Evolutionary conservation across 1,140 invertebrate species (phyloP).

Genomic region (Apis laboriosa): DNA sequence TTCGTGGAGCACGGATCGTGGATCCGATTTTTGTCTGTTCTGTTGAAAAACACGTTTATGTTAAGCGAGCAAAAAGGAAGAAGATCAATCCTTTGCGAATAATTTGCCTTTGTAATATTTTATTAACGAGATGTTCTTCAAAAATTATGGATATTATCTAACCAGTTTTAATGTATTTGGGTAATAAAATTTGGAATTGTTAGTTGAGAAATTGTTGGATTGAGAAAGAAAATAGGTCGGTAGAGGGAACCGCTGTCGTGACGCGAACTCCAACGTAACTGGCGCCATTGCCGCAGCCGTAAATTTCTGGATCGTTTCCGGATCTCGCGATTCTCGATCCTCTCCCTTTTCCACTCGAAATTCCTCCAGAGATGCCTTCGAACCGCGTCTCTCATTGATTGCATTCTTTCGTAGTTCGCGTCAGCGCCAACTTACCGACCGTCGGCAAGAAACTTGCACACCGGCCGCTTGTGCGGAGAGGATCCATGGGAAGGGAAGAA

Average conservation of each 20-base stretch:
- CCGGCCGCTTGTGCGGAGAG: background rate
- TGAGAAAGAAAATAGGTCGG: too few relatives aligned
- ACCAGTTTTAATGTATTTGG: too few relatives aligned
- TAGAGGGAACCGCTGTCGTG: slow-evolving; percentile 4
- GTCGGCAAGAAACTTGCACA: slow-evolving; percentile 48
- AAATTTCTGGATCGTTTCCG: slow-evolving; percentile 37
- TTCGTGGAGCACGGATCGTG: too few relatives aligned
- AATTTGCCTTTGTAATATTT: too few relatives aligned
- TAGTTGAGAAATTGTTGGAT: too few relatives aligned
- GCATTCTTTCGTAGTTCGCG: slow-evolving; percentile 58
- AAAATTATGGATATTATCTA: too few relatives aligned
- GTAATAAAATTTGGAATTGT: too few relatives aligned
- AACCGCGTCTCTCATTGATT: slow-evolving; percentile 57
- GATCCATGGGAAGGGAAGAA: background rate
- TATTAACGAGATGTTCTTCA: too few relatives aligned
- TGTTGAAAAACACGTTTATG: too few relatives aligned
- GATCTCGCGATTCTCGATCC: background rate
- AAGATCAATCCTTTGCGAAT: too few relatives aligned
- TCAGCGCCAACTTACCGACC: slow-evolving; percentile 55
- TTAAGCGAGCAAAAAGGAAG: too few relatives aligned
- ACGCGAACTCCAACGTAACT: slow-evolving; percentile 42
- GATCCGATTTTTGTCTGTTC: too few relatives aligned
- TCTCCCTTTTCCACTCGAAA: slow-evolving; percentile 4
- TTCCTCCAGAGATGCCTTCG: slow-evolving; percentile 51
- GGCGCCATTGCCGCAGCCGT: slow-evolving; percentile 29